Conservation (phyloP, 2,888 invertebrate genomes). For the Apodemia mormo region DNA sequence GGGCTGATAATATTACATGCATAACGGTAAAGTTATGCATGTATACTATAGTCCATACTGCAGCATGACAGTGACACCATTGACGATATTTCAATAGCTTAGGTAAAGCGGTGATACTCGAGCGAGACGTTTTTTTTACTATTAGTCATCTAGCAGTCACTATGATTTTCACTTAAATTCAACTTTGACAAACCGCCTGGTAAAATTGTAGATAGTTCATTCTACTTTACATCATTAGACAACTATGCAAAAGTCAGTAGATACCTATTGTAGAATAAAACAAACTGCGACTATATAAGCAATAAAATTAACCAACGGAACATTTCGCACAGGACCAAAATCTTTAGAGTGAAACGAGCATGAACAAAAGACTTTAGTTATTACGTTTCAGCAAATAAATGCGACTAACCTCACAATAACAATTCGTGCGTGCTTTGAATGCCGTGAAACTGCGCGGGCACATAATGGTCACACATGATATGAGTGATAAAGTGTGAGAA, state of each 20-base stretch:
- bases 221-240: not conserved
- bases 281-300: not conserved
- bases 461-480: conserved; percentile 10
- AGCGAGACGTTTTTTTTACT: no score
- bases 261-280: not conserved
- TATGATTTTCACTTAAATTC: no score
- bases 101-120: no score
- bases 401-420: conserved; percentile 11
- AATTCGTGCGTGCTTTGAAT: conserved; percentile 12
- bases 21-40: no score
- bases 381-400: conserved; percentile 2
- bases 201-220: not conserved
- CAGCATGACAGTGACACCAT: no score
- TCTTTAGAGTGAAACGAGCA: not conserved
- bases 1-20: no score
- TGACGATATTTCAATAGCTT: no score
- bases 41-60: no score
- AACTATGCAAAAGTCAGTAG: not conserved
- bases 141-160: no score
- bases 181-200: no score
- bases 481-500: conserved; percentile 11
- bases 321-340: not conserved
- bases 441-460: conserved; percentile 9
- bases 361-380: not conserved
- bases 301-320: not conserved